Evolutionary conservation across 2,888 invertebrate species (phyloP).

Genomic region (Bruchidius siliquastri): DNA sequence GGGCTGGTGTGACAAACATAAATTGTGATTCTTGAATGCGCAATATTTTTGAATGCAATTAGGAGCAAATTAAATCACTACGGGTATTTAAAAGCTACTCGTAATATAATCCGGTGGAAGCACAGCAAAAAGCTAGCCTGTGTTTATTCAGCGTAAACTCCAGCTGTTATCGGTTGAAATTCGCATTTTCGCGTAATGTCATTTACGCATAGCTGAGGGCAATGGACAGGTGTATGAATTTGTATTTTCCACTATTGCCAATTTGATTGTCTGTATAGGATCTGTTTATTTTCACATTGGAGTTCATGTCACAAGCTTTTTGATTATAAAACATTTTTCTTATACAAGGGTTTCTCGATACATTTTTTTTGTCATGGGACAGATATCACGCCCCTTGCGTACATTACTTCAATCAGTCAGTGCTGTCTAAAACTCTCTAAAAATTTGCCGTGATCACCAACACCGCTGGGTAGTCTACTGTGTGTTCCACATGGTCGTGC

Average conservation of each 20-base stretch:
- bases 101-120: not conserved
- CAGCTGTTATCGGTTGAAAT: not conserved
- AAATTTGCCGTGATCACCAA: no score
- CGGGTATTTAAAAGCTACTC: not conserved
- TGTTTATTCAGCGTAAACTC: not conserved
- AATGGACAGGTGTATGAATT: not conserved
- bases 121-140: not conserved
- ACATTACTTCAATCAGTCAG: no score
- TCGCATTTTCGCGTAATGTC: not conserved
- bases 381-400: no score
- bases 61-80: not conserved
- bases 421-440: no score
- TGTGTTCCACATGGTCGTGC: no score
- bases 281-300: not conserved
- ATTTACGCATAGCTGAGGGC: not conserved
- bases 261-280: not conserved
- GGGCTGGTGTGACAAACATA: no score
- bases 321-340: no score
- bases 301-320: no score
- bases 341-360: no score
- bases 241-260: not conserved
- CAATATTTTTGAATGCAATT: not conserved
- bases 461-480: no score
- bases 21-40: not conserved
- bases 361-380: no score